Evolutionary conservation across 2,888 invertebrate genomes (phyloP), one percentile per base, ranked within the genome.

Genomic region (Pseudolycoriella hygida): DNA sequence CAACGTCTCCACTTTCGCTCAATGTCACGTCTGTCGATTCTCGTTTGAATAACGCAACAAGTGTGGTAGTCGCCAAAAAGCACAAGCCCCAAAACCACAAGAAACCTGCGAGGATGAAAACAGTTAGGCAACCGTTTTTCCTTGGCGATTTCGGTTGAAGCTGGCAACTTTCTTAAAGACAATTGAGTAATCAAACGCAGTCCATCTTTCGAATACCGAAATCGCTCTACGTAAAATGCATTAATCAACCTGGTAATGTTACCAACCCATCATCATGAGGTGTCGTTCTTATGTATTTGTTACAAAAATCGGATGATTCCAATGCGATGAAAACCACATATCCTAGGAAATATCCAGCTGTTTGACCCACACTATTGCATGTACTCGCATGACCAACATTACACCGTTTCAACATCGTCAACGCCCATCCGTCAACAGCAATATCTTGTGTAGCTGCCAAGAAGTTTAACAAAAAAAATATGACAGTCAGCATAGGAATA

Each of bases 401-500:
- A 55, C 80, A 89, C 78, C 89, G 84, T 57, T 90, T 87, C 2
- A 98, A 69, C 93, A 99, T 98, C 1, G 97, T 98, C 11, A 99
- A 69, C 1, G 98, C 98, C 98, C 98, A 99, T 17, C 98, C 98
- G 69, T 99, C 98, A 0, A 99, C 97, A 14, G 94, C 97, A 57
- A 98, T 96, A 64, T 99, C 98, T 69, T 99, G 98, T 2, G 98
- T 98, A 2, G 98, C 97, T 4, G 97, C 97, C 55, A 99, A 69
- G 58, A 97, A 94, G 59, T 96, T 97, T 3, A 98, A 69, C 46
- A 77, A 69, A 60, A 97, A 86, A 67, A 99, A 99, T 47, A 89
- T 70, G 12, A 75, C 57, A 1, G 96, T 96, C 19, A 98, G 69
- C 42, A 82, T 62, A 47, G 70, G 73, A 53, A 90, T 84, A 55